Base-by-base conservation (phyloP, 2,113 vertebrate genomes). In the Xiphias gladius region DNA sequence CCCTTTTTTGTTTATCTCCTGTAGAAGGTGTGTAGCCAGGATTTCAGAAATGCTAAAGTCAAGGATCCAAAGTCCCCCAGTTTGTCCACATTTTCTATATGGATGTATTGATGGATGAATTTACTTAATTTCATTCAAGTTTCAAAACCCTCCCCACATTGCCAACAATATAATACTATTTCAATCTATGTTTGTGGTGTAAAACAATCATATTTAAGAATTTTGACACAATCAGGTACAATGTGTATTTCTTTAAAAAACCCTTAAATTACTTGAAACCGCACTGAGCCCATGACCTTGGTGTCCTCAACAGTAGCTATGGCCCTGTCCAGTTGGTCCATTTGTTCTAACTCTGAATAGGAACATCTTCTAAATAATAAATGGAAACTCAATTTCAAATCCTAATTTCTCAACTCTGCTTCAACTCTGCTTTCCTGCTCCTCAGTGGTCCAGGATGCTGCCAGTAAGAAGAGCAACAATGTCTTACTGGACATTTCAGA, bases 371-470 rank as follows among this genome's bases (percentile, higher is more conserved):
- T 39, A 10, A 39, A 39, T 9, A 39, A 2, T 39, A 39, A 39
- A 39, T 35, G 7, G 4, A 35, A 35, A 35, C 35, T 6, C 32
- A 35, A 3, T 35, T 35, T 35, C 32, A 35, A 6, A 35, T 35
- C 32, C 32, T 35, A 35, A 35, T 6, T 6, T 39, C 2, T 20
- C 3, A 37, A 37, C 58, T 63, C 22, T 62, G 7, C 52, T 39
- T 17, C 54, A 46, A 59, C 52, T 65, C 13, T 43, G 12, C 6
- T 30, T n/a, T 5, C 5, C 11, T 14, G 68, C 37, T 74, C 69
- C 69, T 48, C 85, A 93, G 92, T 70, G 70, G n/a, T 93, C 69
- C 77, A 86, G 30, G 89, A 93, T 16, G 85, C 86, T 48, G 80
- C 75, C 37, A 76, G 75, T 41, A 85, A 79, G 76, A 89, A 76